phyloP scores from a whole-genome alignment of 2,888 invertebrate genomes.

The Limenitis camilla region DNA sequence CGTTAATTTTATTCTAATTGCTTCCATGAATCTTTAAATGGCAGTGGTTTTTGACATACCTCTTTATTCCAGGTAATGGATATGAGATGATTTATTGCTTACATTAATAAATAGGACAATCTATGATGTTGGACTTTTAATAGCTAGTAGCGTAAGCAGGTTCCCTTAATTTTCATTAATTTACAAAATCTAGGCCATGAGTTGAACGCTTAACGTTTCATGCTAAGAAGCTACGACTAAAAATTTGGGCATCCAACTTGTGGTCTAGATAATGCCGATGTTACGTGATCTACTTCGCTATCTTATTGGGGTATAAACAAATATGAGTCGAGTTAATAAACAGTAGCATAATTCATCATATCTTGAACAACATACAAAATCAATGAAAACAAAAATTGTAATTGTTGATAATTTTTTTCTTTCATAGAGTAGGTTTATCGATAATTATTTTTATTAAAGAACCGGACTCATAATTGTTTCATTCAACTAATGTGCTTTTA shows the following conservation, averaged over 20 bases:
- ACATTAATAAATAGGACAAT: conserved; percentile 46
- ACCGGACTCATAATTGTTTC: no score
- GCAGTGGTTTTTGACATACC: background rate
- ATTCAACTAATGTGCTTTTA: no score
- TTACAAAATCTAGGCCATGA: background rate
- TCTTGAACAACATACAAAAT: no score
- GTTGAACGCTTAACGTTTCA: background rate
- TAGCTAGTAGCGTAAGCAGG: conserved; percentile 28
- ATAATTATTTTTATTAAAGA: no score
- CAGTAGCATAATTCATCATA: no score
- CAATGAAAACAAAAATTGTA: no score
- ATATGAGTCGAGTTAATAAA: no score
- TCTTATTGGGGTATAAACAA: no score
- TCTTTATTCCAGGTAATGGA: conserved; percentile 20
- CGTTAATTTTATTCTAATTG: conserved; percentile 2
- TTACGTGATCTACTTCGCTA: no score
- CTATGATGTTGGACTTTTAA: conserved; percentile 46
- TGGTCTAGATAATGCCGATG: no score
- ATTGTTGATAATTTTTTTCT: no score
- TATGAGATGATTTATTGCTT: conserved; percentile 51
- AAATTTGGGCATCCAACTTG: background rate
- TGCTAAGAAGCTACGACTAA: background rate
- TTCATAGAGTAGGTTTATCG: no score
- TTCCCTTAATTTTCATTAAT: conserved; percentile 5
- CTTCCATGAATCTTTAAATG: background rate